These are phyloP conservation scores for Nasonovia ribisnigri DNA, from an alignment of 2,888 invertebrate species.

Conservation along the genomic window DNA sequence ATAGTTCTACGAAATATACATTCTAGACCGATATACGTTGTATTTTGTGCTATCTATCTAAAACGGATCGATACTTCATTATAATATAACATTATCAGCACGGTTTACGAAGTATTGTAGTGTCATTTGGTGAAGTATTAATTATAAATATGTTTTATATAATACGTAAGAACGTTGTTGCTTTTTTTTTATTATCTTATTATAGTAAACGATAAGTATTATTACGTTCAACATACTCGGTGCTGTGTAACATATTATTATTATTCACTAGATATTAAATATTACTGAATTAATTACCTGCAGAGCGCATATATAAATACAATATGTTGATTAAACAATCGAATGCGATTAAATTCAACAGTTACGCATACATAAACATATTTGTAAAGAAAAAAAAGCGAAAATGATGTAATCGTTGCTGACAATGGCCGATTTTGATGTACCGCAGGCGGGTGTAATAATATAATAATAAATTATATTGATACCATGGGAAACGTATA, in stretches of 20 bases:
- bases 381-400: neutral
- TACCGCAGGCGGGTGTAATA: constrained; percentile 3
- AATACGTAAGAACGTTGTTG: neutral
- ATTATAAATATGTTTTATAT: neutral
- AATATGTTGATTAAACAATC: neutral
- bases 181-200: neutral
- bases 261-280: neutral
- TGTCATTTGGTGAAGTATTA: neutral
- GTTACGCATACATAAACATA: neutral
- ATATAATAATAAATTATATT: constrained; percentile 11
- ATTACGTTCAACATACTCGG: neutral
- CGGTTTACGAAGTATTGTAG: neutral
- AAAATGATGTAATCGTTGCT: constrained; percentile 12
- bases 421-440: constrained; percentile 48
- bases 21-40: neutral
- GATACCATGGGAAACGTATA: neutral
- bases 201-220: neutral
- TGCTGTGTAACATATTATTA: neutral
- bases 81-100: neutral
- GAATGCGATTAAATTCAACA: constrained; percentile 24
- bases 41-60: neutral
- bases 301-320: too few relatives aligned
- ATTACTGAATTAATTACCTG: constrained; percentile 5
- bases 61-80: neutral
- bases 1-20: neutral